A percentile compares a stretch with the other conserved stretches of the same genome.
phyloP scores from a whole-genome alignment of 2,797 vertebrate species.

The Muraenolepis orangiensis region DNA sequence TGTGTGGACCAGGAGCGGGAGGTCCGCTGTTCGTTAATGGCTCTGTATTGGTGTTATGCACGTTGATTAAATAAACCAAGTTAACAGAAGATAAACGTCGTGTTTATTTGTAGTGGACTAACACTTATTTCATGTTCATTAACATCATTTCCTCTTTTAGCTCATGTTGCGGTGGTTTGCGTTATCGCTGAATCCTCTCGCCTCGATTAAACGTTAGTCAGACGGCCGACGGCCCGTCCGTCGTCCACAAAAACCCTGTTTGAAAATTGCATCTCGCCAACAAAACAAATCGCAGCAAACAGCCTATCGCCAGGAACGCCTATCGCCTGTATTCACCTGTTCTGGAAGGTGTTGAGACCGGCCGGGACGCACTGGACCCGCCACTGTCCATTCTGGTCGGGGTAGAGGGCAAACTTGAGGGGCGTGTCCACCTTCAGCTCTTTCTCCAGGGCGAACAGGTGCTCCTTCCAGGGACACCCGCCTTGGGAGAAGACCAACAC shows the following conservation, averaged over 20 bases:
- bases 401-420: slow-evolving; percentile 83
- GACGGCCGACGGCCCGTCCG: not conserved
- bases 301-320: not conserved
- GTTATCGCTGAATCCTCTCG: not conserved
- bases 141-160: not conserved
- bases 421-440: slow-evolving; percentile 71
- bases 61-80: too few relatives aligned
- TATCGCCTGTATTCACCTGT: slow-evolving; percentile 82
- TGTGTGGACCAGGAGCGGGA: too few relatives aligned
- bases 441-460: slow-evolving; percentile 83
- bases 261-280: not conserved
- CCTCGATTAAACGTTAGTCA: not conserved
- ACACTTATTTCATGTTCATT: not conserved
- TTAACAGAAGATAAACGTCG: too few relatives aligned
- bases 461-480: slow-evolving; percentile 94
- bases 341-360: slow-evolving; percentile 84
- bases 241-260: too few relatives aligned
- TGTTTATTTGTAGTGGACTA: too few relatives aligned
- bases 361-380: slow-evolving; percentile 88
- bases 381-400: slow-evolving; percentile 84
- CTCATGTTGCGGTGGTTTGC: not conserved
- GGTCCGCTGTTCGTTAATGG: too few relatives aligned
- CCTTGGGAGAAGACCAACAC: slow-evolving; percentile 80
- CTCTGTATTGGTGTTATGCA: too few relatives aligned
- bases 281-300: not conserved